Evolutionary conservation across 2,797 vertebrate species (phyloP).

Genomic region (Anguilla anguilla): DNA sequence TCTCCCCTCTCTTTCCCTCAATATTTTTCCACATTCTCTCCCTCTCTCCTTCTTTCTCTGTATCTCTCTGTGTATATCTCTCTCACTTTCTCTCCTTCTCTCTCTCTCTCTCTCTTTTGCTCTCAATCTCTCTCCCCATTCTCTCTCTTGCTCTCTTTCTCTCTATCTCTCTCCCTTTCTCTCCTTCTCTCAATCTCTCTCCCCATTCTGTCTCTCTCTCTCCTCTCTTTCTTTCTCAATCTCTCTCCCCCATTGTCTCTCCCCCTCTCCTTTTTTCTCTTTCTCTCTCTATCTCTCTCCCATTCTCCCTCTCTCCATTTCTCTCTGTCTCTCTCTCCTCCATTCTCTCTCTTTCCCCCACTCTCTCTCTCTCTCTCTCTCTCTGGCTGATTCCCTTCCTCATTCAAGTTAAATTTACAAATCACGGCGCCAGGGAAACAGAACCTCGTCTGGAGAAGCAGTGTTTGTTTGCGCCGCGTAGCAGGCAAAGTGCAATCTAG

Average conservation of each 20-base stretch:
- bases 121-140: too few species aligned
- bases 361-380: background rate
- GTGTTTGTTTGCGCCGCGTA: conserved; percentile 29
- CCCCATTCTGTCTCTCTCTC: too few species aligned
- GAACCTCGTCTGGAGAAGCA: conserved; percentile 27
- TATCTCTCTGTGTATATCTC: too few species aligned
- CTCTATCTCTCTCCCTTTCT: background rate
- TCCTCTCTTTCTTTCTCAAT: background rate
- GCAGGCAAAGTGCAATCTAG: conserved; percentile 19
- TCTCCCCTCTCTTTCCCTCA: too few species aligned
- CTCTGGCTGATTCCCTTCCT: background rate
- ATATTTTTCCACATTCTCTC: too few species aligned
- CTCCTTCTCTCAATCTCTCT: background rate
- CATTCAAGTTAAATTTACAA: conserved; percentile 19
- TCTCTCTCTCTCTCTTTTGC: too few species aligned
- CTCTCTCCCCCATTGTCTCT: background rate
- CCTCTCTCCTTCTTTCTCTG: too few species aligned
- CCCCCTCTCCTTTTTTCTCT: too few species aligned
- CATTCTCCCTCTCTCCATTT: background rate
- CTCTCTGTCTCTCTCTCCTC: too few species aligned
- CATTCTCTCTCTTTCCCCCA: background rate
- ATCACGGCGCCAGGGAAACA: conserved; percentile 4
- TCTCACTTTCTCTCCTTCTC: too few species aligned
- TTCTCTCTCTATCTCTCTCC: background rate
- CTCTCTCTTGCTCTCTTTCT: too few species aligned